Conservation (phyloP, 2,797 vertebrate genomes). For the Tenualosa thibaudeaui region DNA sequence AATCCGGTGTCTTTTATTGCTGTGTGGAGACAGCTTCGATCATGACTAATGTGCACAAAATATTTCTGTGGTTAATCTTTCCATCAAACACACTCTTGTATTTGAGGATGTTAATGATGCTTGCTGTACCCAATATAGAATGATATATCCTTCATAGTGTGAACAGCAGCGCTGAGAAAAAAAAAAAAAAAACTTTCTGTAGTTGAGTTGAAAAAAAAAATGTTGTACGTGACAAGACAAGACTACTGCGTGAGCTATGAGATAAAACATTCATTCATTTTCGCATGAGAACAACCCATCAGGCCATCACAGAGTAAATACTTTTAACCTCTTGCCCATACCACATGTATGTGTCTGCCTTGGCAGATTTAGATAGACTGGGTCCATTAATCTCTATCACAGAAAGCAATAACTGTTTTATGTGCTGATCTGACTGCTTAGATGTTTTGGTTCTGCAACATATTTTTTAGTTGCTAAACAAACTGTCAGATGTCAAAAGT, state of each 20-base stretch:
- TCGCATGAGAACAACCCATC: slow-evolving; percentile 17
- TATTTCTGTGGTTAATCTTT: slow-evolving; percentile 50
- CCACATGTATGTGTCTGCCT: not conserved
- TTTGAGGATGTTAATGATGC: slow-evolving; percentile 62
- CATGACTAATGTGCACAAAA: slow-evolving; percentile 46
- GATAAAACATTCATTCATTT: slow-evolving; percentile 4
- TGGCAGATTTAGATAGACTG: slow-evolving; percentile 7
- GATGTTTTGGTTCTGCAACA: slow-evolving; percentile 22
- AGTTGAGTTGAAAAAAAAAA: not conserved
- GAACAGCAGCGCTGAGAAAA: not conserved
- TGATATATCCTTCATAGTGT: slow-evolving; percentile 48
- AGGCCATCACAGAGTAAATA: slow-evolving; percentile 1
- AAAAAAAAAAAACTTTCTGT: not conserved
- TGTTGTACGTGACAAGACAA: not conserved
- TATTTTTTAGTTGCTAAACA: slow-evolving; percentile 5
- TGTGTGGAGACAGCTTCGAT: slow-evolving; percentile 26
- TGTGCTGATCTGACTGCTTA: not conserved
- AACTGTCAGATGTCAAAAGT: not conserved
- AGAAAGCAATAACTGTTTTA: slow-evolving; percentile 1
- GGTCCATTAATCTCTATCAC: not conserved
- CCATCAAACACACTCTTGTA: slow-evolving; percentile 47
- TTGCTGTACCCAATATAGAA: slow-evolving; percentile 67
- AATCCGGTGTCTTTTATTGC: slow-evolving; percentile 50
- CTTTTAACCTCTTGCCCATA: not conserved
- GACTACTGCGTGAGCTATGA: not conserved